phyloP scores from a whole-genome alignment of 2,888 invertebrate genomes.

The Thera britannica region DNA sequence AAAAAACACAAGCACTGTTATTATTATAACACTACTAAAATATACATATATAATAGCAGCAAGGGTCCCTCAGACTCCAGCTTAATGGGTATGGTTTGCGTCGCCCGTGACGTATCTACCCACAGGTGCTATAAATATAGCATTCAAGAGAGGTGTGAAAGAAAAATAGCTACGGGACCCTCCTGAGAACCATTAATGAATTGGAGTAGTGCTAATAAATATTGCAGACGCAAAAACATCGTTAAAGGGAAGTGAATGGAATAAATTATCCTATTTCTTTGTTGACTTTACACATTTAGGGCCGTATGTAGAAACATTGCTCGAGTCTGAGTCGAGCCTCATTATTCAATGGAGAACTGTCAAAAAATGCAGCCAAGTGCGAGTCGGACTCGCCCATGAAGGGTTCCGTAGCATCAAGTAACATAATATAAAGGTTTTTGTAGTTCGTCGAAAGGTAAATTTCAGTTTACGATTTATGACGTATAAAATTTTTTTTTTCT shows the following conservation, averaged over 20 bases:
- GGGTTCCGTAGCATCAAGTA: too few species aligned
- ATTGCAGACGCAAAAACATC: slow-evolving; percentile 54
- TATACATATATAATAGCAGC: background rate
- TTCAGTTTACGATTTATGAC: too few species aligned
- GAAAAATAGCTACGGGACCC: slow-evolving; percentile 57
- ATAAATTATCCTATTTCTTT: slow-evolving; percentile 31
- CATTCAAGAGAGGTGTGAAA: slow-evolving; percentile 57
- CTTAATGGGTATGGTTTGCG: background rate
- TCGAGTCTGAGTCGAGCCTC: too few species aligned
- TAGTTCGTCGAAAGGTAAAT: too few species aligned
- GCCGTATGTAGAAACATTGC: too few species aligned
- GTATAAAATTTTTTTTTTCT: too few species aligned
- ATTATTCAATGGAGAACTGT: too few species aligned
- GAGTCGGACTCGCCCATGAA: too few species aligned
- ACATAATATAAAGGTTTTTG: too few species aligned
- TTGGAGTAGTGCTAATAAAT: slow-evolving; percentile 62
- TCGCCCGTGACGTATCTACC: slow-evolving; percentile 38
- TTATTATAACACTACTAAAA: too few species aligned
- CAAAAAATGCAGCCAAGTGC: too few species aligned
- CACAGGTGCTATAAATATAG: slow-evolving; percentile 63
- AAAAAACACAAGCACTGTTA: too few species aligned
- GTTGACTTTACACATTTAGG: slow-evolving; percentile 32
- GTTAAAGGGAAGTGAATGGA: slow-evolving; percentile 44
- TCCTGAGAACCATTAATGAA: slow-evolving; percentile 64
- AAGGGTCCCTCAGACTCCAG: background rate